Conservation (phyloP, 2,888 invertebrate species). For the Apamea crenata region DNA sequence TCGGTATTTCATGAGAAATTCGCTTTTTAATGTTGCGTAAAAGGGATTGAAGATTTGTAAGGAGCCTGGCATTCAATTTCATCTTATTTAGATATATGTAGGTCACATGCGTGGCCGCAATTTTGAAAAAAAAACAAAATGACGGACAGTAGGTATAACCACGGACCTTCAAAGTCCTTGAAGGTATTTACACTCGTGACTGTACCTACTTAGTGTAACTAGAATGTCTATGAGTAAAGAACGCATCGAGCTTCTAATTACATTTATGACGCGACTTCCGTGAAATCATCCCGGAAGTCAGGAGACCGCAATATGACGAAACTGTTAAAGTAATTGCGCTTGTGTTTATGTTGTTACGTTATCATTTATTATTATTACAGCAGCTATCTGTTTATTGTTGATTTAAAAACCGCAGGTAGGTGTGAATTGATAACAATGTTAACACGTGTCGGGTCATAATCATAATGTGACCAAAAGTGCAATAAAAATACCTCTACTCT, state of each 20-base stretch:
- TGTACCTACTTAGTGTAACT: background rate
- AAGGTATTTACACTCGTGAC: background rate
- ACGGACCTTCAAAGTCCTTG: background rate
- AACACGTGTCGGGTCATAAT: background rate
- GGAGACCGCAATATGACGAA: conserved; percentile 35
- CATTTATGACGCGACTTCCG: conserved; percentile 9
- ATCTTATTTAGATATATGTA: no score
- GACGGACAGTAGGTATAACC: background rate
- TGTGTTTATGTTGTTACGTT: conserved; percentile 33
- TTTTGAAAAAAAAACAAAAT: background rate
- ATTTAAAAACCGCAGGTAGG: conserved; percentile 16
- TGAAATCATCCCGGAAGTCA: conserved; percentile 37
- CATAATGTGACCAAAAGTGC: background rate
- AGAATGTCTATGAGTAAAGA: background rate
- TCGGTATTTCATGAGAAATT: background rate
- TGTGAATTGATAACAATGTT: conserved; percentile 23
- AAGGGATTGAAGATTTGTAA: background rate
- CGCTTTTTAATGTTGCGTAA: background rate
- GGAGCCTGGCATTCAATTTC: no score
- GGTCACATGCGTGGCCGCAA: no score
- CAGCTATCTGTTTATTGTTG: conserved; percentile 6
- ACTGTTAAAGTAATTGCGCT: conserved; percentile 21
- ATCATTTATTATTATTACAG: conserved; percentile 40
- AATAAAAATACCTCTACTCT: background rate
- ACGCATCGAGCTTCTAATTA: background rate